These are phyloP conservation scores for Parnassius smintheus DNA, from an alignment of 2,888 invertebrate genomes.

Conservation along the genomic window DNA sequence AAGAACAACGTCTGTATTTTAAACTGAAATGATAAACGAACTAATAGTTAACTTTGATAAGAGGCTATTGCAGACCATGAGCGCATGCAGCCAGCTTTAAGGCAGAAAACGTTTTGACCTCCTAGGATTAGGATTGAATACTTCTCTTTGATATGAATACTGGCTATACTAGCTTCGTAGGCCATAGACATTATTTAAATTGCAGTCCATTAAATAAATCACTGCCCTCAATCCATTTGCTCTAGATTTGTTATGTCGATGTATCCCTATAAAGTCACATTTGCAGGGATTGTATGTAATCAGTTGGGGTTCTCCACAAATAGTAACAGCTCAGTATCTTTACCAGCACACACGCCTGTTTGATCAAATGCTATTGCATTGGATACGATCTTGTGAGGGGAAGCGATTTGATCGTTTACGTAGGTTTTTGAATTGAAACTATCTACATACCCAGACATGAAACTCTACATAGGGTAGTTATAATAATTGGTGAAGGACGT, in stretches of 20 bases:
- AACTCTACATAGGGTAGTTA: too few relatives aligned
- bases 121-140: too few relatives aligned
- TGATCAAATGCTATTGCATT: slow-evolving; percentile 31
- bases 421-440: neutral
- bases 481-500: too few relatives aligned
- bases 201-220: neutral
- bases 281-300: slow-evolving; percentile 8
- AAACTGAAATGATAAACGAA: too few relatives aligned
- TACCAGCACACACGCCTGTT: slow-evolving; percentile 19
- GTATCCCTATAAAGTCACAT: slow-evolving; percentile 1
- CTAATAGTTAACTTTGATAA: too few relatives aligned
- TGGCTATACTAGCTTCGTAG: too few relatives aligned
- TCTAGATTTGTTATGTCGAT: neutral
- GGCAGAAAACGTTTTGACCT: too few relatives aligned
- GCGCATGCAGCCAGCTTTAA: too few relatives aligned
- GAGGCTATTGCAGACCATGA: too few relatives aligned
- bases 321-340: slow-evolving; percentile 12
- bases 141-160: too few relatives aligned
- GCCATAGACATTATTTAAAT: neutral
- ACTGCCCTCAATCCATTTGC: neutral
- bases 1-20: too few relatives aligned
- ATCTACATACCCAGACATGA: too few relatives aligned
- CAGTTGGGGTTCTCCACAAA: slow-evolving; percentile 6
- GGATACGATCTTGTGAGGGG: neutral
- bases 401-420: neutral